Base-by-base conservation (phyloP, 1,140 invertebrate species). In the Leptinotarsa texana region DNA sequence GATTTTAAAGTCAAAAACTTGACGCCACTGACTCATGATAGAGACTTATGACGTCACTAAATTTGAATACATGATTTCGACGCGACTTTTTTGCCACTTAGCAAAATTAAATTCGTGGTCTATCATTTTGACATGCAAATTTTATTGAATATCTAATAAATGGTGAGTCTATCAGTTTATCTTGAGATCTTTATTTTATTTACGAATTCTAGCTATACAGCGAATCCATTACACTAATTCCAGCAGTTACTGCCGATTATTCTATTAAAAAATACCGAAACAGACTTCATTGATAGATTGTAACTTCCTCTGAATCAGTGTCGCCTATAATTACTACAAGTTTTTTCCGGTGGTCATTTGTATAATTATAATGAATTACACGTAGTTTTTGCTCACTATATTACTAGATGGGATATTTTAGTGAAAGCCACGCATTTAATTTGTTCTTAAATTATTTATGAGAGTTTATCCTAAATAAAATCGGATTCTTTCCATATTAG, bases 391-490 rank as follows among this genome's bases (percentile, higher is more conserved):
- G 63, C 63, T 65, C 63, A 65, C 63, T 2, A 33, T 65, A 65
- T 65, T 24, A 22, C 63, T 18, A 65, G 63, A 65, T 65, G 63
- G 33, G 63, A 72, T 72, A 72, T 48, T 72, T 57, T 33, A 72
- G 57, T 63, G 70, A 72, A 72, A 70, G 69, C 69, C 2, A 57
- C 15, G 17, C 4, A 48, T 69, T 63, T 72, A 63, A 72, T 72
- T 63, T 72, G 33, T 63, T 72, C 70, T 42, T 4, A 63, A 72
- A 72, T 72, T 72, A 72, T 72, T 72, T 72, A 72, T 72, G 70
- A 72, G 70, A 63, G 57, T 72, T 72, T 72, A 72, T 72, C 70
- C 70, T 27, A 47, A 72, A 72, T 24, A 63, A 63, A 72, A 72
- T 63, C 62, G 24, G 63, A 72, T 63, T 72, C 62, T 48, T 63